phyloP scores from a whole-genome alignment of 2,888 invertebrate species.

The Mythimna lalbum region DNA sequence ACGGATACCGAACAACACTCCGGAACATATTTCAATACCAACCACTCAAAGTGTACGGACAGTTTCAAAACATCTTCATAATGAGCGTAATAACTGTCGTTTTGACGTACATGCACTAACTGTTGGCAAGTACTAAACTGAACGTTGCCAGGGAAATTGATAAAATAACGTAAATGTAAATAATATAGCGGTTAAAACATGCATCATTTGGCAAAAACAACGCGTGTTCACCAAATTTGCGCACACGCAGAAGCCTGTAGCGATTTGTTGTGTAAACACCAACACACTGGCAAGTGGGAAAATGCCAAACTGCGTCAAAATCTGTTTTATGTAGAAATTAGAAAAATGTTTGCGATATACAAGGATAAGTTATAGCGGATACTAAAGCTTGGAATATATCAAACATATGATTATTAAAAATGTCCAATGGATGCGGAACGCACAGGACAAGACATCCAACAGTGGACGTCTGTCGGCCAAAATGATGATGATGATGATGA shows the following conservation, averaged over 20 bases:
- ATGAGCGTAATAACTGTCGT: constrained; percentile 29
- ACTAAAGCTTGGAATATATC: not conserved
- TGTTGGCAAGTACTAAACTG: constrained; percentile 55
- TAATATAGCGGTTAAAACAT: constrained; percentile 59
- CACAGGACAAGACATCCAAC: too few relatives aligned
- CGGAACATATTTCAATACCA: constrained; percentile 43
- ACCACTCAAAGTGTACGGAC: constrained; percentile 12
- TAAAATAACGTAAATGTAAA: constrained; percentile 66
- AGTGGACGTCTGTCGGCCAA: too few relatives aligned
- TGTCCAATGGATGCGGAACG: too few relatives aligned
- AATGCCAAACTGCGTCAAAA: constrained; percentile 33
- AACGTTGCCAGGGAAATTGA: constrained; percentile 67
- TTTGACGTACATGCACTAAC: constrained; percentile 57
- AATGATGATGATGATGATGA: too few relatives aligned
- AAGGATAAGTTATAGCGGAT: not conserved
- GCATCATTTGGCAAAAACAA: constrained; percentile 75
- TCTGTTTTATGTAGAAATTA: constrained; percentile 18
- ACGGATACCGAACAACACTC: constrained; percentile 22
- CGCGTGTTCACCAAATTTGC: constrained; percentile 60
- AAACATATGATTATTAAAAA: not conserved
- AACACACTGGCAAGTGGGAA: constrained; percentile 24
- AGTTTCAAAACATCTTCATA: constrained; percentile 25
- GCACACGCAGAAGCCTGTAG: constrained; percentile 28
- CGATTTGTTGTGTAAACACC: constrained; percentile 43
- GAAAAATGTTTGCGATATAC: not conserved